A percentile compares a stretch with the other conserved stretches of the same genome.
phyloP scores from a whole-genome alignment of 2,113 vertebrate genomes.

The Pachypanchax playfairii region DNA sequence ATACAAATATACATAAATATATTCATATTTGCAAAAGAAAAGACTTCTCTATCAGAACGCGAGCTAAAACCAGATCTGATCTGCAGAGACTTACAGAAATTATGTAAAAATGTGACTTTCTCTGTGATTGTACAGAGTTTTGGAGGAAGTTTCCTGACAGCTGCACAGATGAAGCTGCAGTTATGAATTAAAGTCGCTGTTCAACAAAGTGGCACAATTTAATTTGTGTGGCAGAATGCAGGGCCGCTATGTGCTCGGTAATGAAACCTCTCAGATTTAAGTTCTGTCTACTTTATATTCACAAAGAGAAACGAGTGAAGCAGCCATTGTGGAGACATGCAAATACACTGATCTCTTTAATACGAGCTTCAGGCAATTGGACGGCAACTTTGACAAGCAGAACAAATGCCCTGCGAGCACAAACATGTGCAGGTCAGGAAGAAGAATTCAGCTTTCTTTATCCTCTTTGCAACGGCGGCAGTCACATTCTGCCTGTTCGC shows the following conservation, averaged over 20 bases:
- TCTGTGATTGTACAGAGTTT: neutral
- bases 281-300: conserved; percentile 62
- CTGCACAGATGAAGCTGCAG: conserved; percentile 40
- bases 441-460: conserved; percentile 46
- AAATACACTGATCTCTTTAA: conserved; percentile 66
- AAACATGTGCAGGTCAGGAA: conserved; percentile 55
- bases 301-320: conserved; percentile 42
- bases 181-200: conserved; percentile 37
- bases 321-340: conserved; percentile 66
- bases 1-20: neutral
- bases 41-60: too few relatives aligned
- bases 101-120: conserved; percentile 20
- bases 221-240: conserved; percentile 53
- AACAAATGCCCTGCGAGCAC: conserved; percentile 62
- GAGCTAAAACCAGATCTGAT: neutral
- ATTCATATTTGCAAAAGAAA: neutral
- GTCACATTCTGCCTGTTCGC: conserved; percentile 59
- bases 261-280: conserved; percentile 64
- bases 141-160: conserved; percentile 18
- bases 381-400: conserved; percentile 62
- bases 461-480: conserved; percentile 63
- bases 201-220: conserved; percentile 70
- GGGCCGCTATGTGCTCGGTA: conserved; percentile 46
- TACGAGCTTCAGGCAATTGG: conserved; percentile 53
- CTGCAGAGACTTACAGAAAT: neutral